Conservation (phyloP, 2,113 vertebrate species). For the Pseudolaguvia tuberculata region DNA sequence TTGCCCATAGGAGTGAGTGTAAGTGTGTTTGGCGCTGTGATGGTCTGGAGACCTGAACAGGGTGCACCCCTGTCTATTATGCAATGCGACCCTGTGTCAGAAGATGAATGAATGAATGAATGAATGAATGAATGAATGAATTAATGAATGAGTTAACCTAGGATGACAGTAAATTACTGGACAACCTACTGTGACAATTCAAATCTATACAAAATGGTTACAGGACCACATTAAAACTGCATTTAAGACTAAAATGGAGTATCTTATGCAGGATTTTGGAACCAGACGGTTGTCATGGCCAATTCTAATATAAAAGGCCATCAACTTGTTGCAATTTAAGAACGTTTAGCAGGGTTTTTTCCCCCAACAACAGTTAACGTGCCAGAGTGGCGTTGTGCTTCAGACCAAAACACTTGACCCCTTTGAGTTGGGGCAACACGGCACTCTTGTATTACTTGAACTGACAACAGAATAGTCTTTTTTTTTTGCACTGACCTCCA, state of each 20-base stretch:
- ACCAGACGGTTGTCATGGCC: not conserved
- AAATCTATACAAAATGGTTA: not conserved
- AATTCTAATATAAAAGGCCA: not conserved
- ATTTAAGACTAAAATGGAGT: no score
- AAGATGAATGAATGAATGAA: no score
- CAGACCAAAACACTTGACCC: slow-evolving; percentile 20
- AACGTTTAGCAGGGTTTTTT: not conserved
- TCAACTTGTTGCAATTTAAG: not conserved
- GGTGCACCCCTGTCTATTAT: no score
- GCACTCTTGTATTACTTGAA: not conserved
- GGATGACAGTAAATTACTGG: not conserved
- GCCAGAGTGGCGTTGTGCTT: not conserved
- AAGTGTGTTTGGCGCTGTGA: no score
- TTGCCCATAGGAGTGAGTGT: no score
- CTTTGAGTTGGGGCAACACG: not conserved
- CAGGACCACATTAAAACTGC: not conserved
- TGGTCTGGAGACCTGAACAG: no score
- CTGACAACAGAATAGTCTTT: slow-evolving; percentile 11
- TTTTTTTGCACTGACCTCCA: slow-evolving; percentile 14
- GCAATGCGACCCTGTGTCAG: no score
- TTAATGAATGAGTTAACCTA: not conserved
- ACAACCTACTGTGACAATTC: not conserved
- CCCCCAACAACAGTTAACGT: not conserved
- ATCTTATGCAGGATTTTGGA: no score
- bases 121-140: no score